Percentiles rank a stretch among this genome's conserved stretches.
These are phyloP conservation scores for Lordiphosa mommai DNA, from an alignment of 1,140 invertebrate species.

Conservation along the genomic window DNA sequence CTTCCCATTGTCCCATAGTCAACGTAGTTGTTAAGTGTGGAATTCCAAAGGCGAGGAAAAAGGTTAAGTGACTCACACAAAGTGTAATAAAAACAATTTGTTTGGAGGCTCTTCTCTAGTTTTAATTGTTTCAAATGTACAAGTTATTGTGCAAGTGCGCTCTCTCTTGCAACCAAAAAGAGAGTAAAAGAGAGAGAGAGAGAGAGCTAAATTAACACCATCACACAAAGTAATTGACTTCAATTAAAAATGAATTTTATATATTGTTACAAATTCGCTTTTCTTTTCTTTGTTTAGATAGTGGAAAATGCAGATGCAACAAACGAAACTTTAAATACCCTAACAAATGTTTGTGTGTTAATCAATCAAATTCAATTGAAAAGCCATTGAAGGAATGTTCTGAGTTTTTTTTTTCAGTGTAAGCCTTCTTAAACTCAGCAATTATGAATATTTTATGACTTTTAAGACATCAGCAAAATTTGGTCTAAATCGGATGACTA, in stretches of 20 bases:
- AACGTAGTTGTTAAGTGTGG: slow-evolving; percentile 16
- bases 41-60: slow-evolving; percentile 17
- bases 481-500: too few relatives aligned
- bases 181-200: slow-evolving; percentile 1
- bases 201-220: slow-evolving; percentile 67
- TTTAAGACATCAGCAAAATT: too few relatives aligned
- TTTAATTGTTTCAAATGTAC: slow-evolving; percentile 14
- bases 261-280: too few relatives aligned
- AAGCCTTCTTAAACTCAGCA: too few relatives aligned
- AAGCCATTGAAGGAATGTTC: too few relatives aligned
- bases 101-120: slow-evolving; percentile 17
- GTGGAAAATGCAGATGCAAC: slow-evolving; percentile 10
- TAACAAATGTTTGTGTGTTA: too few relatives aligned
- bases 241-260: slow-evolving; percentile 71
- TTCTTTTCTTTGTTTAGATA: too few relatives aligned
- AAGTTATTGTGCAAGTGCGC: background rate
- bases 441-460: too few relatives aligned
- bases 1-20: too few relatives aligned
- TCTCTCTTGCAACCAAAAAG: background rate
- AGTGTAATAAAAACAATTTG: slow-evolving; percentile 28
- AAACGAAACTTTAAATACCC: background rate
- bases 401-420: too few relatives aligned
- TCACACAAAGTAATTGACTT: slow-evolving; percentile 76
- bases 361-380: too few relatives aligned
- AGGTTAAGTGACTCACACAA: slow-evolving; percentile 33